Evolutionary conservation across 2,888 invertebrate species (phyloP).

Genomic region (Lasius fuliginosus): DNA sequence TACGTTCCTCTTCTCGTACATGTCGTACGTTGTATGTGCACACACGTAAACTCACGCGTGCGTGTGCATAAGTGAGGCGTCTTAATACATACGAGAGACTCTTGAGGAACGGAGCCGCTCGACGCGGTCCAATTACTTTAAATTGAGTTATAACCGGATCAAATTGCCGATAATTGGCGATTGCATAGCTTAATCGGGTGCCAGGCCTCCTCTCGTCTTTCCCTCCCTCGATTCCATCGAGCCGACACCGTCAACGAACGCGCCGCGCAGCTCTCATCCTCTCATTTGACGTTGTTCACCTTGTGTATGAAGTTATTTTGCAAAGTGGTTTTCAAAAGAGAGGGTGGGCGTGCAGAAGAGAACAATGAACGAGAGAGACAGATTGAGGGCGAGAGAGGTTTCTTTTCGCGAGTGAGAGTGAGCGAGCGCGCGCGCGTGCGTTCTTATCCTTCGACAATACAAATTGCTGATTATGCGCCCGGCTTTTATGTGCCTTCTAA

Average conservation of each 20-base stretch:
- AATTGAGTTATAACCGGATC: conserved; percentile 84
- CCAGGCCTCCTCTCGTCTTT: conserved; percentile 61
- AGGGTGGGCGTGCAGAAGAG: conserved; percentile 28
- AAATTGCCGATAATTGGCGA: conserved; percentile 84
- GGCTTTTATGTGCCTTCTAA: conserved; percentile 81
- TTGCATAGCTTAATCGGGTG: conserved; percentile 81
- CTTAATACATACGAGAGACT: conserved; percentile 50
- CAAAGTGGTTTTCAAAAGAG: conserved; percentile 58
- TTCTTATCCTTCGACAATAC: conserved; percentile 78
- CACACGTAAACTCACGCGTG: conserved; percentile 11
- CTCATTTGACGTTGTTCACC: conserved; percentile 42
- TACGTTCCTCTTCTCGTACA: conserved; percentile 8
- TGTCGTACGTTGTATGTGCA: conserved; percentile 8
- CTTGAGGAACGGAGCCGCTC: conserved; percentile 60
- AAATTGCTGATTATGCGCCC: conserved; percentile 83
- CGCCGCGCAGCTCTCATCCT: conserved; percentile 24
- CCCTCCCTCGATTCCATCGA: conserved; percentile 26
- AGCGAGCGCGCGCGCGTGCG: conserved; percentile 47
- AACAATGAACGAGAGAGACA: conserved; percentile 22
- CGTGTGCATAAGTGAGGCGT: conserved; percentile 49
- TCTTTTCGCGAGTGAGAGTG: conserved; percentile 39
- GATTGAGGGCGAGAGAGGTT: conserved; percentile 6
- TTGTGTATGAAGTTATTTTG: conserved; percentile 75
- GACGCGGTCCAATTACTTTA: conserved; percentile 82
- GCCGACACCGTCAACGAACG: conserved; percentile 28